Conservation (phyloP, 2,888 invertebrate genomes). For the Iselma pallidipennis region DNA sequence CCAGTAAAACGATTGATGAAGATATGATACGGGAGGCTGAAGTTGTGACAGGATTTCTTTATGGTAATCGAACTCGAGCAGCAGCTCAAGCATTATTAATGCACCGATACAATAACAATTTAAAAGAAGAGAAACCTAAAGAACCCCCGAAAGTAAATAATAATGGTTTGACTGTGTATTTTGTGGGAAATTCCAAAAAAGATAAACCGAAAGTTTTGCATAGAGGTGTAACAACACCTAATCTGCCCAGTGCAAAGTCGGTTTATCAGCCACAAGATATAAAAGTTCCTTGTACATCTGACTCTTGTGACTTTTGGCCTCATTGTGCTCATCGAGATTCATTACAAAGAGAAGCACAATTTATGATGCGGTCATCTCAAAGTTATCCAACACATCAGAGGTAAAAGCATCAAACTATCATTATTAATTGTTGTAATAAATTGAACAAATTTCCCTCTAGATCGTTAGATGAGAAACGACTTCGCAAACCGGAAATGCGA, state of each 20-base stretch:
- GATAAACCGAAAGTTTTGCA: slow-evolving; percentile 55
- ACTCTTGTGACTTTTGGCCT: slow-evolving; percentile 68
- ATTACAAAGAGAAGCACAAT: slow-evolving; percentile 40
- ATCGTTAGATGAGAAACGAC: slow-evolving; percentile 15
- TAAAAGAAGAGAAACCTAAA: slow-evolving; percentile 38
- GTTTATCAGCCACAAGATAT: slow-evolving; percentile 26
- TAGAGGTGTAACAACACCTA: slow-evolving; percentile 58
- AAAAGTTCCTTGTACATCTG: slow-evolving; percentile 58
- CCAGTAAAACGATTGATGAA: slow-evolving; percentile 47
- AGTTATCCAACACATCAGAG: slow-evolving; percentile 61
- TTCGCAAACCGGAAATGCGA: background rate
- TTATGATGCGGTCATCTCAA: slow-evolving; percentile 58
- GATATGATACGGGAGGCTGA: slow-evolving; percentile 61
- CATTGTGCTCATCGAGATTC: slow-evolving; percentile 59
- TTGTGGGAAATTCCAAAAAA: slow-evolving; percentile 48
- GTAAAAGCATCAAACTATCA: slow-evolving; percentile 31
- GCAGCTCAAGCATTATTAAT: slow-evolving; percentile 58
- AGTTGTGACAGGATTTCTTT: slow-evolving; percentile 61
- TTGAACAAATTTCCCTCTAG: background rate
- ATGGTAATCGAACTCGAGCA: slow-evolving; percentile 59
- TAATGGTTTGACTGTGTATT: slow-evolving; percentile 51
- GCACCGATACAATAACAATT: slow-evolving; percentile 47
- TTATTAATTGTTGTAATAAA: background rate
- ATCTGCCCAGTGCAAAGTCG: slow-evolving; percentile 41
- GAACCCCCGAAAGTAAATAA: slow-evolving; percentile 41